Evolutionary conservation across 2,113 vertebrate species (phyloP).

Genomic region (Uria aalge): DNA sequence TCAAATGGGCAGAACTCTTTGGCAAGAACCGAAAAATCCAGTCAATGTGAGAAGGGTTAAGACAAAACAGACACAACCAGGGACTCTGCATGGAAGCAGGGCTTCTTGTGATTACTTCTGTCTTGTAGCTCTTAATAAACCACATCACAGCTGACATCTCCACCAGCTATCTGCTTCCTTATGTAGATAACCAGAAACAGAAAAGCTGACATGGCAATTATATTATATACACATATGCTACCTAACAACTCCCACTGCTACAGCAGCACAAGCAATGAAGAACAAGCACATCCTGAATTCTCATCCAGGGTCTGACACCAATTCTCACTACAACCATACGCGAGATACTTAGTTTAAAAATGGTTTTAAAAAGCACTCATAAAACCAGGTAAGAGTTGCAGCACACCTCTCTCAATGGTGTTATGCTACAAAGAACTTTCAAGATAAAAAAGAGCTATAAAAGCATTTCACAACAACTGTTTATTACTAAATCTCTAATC

Average conservation of each 20-base stretch:
- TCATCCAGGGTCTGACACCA: not conserved
- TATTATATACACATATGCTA: not conserved
- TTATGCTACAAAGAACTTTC: accelerated
- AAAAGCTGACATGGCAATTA: not conserved
- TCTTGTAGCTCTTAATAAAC: conserved; percentile 19
- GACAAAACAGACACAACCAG: not conserved
- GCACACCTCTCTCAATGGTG: not conserved
- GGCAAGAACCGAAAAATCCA: not conserved
- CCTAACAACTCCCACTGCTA: not conserved
- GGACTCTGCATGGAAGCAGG: not conserved
- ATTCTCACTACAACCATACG: accelerated
- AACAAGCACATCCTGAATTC: not conserved
- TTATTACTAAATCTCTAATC: not conserved
- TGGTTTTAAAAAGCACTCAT: accelerated
- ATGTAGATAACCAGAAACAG: conserved; percentile 17
- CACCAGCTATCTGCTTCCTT: not conserved
- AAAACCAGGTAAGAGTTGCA: not conserved
- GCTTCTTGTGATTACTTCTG: conserved; percentile 8
- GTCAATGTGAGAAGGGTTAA: not conserved
- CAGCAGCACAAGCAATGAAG: not conserved
- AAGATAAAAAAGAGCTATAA: not conserved
- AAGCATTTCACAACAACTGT: not conserved
- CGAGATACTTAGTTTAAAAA: not conserved
- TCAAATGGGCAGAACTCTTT: not conserved
- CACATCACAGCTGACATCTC: conserved; percentile 29